Conservation (phyloP, 1,140 invertebrate genomes). For the Drosophila micromelanica region DNA sequence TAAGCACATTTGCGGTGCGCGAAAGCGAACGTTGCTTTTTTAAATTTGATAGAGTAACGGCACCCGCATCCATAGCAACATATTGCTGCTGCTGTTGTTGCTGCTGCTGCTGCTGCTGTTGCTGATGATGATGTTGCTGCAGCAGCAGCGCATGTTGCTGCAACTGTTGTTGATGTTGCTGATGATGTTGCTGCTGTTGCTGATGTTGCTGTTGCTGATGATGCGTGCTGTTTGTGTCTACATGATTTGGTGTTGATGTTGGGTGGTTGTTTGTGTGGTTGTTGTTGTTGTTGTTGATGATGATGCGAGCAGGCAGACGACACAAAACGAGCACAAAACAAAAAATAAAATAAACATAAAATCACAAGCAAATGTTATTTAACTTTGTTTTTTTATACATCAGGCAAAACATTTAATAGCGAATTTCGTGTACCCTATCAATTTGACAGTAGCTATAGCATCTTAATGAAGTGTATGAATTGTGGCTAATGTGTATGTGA, state of each 20-base stretch:
- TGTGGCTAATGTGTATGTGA: not conserved
- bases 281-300: slow-evolving; percentile 42
- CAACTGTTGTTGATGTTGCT: slow-evolving; percentile 47
- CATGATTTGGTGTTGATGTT: slow-evolving; percentile 39
- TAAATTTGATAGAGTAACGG: slow-evolving; percentile 91
- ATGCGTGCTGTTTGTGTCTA: slow-evolving; percentile 78
- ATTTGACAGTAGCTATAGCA: slow-evolving; percentile 6
- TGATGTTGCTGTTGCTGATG: slow-evolving; percentile 57
- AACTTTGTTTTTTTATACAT: slow-evolving; percentile 29
- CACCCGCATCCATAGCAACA: slow-evolving; percentile 72
- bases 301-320: slow-evolving; percentile 60
- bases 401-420: not conserved
- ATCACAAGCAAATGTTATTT: slow-evolving; percentile 78
- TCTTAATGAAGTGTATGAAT: not conserved
- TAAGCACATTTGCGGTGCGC: slow-evolving; percentile 87
- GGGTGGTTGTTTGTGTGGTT: slow-evolving; percentile 18
- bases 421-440: slow-evolving; percentile 47
- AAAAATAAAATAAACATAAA: slow-evolving; percentile 59
- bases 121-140: slow-evolving; percentile 83
- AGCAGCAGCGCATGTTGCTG: slow-evolving; percentile 65
- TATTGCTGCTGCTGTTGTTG: slow-evolving; percentile 68
- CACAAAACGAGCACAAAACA: slow-evolving; percentile 57
- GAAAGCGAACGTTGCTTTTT: slow-evolving; percentile 95
- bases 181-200: slow-evolving; percentile 43
- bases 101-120: slow-evolving; percentile 85